Base-by-base conservation (phyloP, 1,140 invertebrate species). In the silkworm (Bombyx mori) region DNA sequence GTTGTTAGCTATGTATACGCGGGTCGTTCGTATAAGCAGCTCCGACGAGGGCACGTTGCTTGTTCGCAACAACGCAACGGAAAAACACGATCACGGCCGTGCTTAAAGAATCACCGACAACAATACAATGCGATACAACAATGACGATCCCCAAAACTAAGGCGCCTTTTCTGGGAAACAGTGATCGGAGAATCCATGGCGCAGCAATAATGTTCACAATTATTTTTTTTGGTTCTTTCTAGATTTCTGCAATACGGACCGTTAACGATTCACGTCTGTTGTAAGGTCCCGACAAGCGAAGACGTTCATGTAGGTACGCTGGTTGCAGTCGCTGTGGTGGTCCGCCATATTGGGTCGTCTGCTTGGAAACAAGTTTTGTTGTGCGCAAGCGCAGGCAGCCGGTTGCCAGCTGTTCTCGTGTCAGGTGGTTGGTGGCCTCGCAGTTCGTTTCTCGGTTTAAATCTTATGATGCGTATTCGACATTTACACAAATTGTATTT, bases 401-500 rank as follows among this genome's bases (percentile, higher is more conserved):
- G 79, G 73, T 75, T 62, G 80, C 70, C 80, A 86, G 79, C 79
- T 84, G 82, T 75, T 71, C 68, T 78, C 63, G 68, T 73, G 79
- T 84, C 80, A 83, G 82, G 78, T 86, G 82, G 78, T 79, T 70
- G 66, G 77, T 74, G 73, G 78, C 71, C 73, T 78, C 77, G 72
- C 62, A 62, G 26, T 35, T 35, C 26, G 26, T 35, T 35, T 35
- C 26, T 35, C 4, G 4, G 26, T 35, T 35, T 35, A 35, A 35
- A 35, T 35, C 26, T 35, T 35, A 35, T 35, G 26, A 35, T 35
- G 26, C 26, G 26, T 35, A 35, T 1, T 35, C 26, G 26, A 35
- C 26, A 35, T 35, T 35, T 35, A 35, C 2, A 35, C 2, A 35
- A 5, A 35, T 35, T 35, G 26, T 35, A 35, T 35, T 35, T 35